Evolutionary conservation across 2,888 invertebrate species (phyloP).

Genomic region (Dimorphilus gyrociliatus): DNA sequence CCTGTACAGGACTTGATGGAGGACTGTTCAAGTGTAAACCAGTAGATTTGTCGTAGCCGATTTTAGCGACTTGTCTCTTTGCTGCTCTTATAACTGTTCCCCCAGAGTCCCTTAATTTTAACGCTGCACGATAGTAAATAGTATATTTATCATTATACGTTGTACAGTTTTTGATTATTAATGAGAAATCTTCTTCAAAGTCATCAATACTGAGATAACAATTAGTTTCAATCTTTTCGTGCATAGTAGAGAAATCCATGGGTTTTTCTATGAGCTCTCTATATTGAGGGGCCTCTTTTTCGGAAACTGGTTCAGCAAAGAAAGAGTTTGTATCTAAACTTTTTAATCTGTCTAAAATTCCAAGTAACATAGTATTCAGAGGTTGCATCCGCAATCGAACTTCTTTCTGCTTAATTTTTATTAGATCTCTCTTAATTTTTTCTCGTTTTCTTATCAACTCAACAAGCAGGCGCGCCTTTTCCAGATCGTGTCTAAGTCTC

Average conservation of each 20-base stretch:
- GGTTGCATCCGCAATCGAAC: background rate
- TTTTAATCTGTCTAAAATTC: too few species aligned
- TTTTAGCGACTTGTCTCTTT: conserved; percentile 52
- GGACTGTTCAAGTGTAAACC: conserved; percentile 29
- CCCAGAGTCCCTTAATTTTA: conserved; percentile 73
- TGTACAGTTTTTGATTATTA: conserved; percentile 91
- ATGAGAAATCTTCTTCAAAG: conserved; percentile 70
- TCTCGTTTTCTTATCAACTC: conserved; percentile 89
- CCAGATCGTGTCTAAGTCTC: conserved; percentile 76
- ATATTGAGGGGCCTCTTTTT: conserved; percentile 68
- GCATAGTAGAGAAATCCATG: conserved; percentile 80
- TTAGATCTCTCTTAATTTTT: conserved; percentile 67
- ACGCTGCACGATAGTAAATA: conserved; percentile 74
- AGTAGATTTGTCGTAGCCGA: conserved; percentile 44
- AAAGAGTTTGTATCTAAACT: conserved; percentile 1
- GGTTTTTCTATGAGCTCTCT: conserved; percentile 63
- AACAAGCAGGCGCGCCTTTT: conserved; percentile 73
- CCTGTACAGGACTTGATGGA: conserved; percentile 16
- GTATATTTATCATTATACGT: conserved; percentile 89
- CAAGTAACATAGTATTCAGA: conserved; percentile 2
- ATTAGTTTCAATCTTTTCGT: conserved; percentile 40
- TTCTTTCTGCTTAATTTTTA: too few species aligned
- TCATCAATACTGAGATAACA: conserved; percentile 47
- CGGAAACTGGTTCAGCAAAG: background rate
- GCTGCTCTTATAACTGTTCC: conserved; percentile 59